These are phyloP conservation scores for Gortyna flavago DNA, from an alignment of 2,888 invertebrate genomes.

Conservation along the genomic window DNA sequence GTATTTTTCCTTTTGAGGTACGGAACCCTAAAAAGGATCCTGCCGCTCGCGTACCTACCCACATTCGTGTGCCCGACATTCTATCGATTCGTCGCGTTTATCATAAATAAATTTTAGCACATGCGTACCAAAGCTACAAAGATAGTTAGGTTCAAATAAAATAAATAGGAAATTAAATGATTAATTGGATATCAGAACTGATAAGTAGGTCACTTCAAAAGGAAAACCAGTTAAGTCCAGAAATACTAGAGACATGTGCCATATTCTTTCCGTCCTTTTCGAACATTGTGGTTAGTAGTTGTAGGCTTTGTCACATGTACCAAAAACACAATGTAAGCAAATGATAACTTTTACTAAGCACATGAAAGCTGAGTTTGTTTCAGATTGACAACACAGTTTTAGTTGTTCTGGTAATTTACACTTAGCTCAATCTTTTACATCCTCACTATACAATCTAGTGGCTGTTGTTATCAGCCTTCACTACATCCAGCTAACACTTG, in stretches of 20 bases:
- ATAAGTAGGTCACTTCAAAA: constrained; percentile 30
- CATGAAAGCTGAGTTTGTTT: constrained; percentile 3
- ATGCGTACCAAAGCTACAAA: constrained; percentile 22
- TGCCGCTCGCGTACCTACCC: neutral
- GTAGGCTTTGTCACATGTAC: neutral
- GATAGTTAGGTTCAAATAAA: constrained; percentile 18
- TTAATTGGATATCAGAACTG: constrained; percentile 11
- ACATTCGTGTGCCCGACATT: constrained; percentile 2
- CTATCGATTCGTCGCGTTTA: neutral
- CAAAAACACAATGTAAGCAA: constrained; percentile 1
- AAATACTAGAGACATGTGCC: neutral
- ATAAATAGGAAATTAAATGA: constrained; percentile 12
- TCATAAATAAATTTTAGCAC: constrained; percentile 18
- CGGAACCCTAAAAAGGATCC: neutral
- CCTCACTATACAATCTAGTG: neutral
- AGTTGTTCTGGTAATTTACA: neutral
- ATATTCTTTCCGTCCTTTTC: neutral
- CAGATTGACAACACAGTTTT: neutral
- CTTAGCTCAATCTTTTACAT: neutral
- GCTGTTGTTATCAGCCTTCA: neutral
- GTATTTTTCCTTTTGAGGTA: neutral
- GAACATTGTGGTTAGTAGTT: neutral
- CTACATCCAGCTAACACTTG: neutral
- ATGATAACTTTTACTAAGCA: neutral
- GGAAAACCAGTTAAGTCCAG: constrained; percentile 15